Evolutionary conservation across 1,140 invertebrate species (phyloP).

Genomic region (Andrena cerasifolii): DNA sequence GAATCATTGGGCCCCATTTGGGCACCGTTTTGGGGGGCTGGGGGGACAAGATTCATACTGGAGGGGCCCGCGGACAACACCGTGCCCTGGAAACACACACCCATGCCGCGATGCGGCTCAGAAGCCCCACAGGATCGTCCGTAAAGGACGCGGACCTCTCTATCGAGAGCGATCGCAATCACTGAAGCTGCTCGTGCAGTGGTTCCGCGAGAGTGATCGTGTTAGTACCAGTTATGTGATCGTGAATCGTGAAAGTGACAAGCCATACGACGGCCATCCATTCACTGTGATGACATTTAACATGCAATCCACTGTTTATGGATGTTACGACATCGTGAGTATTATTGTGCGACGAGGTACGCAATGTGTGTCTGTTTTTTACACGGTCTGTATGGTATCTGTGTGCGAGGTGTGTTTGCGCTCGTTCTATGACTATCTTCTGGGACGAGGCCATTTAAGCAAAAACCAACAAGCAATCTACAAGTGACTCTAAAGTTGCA

Average conservation of each 20-base stretch:
- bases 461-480: too few species aligned
- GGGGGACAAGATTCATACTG: slow-evolving; percentile 70
- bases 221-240: slow-evolving; percentile 64
- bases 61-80: slow-evolving; percentile 66
- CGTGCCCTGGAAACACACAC: slow-evolving; percentile 72
- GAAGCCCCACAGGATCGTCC: slow-evolving; percentile 59
- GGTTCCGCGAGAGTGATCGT: slow-evolving; percentile 48
- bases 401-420: background rate
- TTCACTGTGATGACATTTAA: slow-evolving; percentile 48
- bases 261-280: slow-evolving; percentile 29
- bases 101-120: slow-evolving; percentile 65
- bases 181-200: slow-evolving; percentile 48
- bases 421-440: background rate
- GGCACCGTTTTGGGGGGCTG: slow-evolving; percentile 66
- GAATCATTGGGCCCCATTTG: slow-evolving; percentile 69
- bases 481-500: too few species aligned
- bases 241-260: slow-evolving; percentile 53
- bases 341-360: slow-evolving; percentile 17
- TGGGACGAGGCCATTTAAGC: too few species aligned
- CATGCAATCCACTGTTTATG: slow-evolving; percentile 52
- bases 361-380: slow-evolving; percentile 3
- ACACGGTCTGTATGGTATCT: background rate
- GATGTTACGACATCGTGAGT: slow-evolving; percentile 17
- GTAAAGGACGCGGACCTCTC: slow-evolving; percentile 8
- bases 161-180: slow-evolving; percentile 3